Conservation (phyloP, 2,113 vertebrate species). For the Hystrix brachyura region DNA sequence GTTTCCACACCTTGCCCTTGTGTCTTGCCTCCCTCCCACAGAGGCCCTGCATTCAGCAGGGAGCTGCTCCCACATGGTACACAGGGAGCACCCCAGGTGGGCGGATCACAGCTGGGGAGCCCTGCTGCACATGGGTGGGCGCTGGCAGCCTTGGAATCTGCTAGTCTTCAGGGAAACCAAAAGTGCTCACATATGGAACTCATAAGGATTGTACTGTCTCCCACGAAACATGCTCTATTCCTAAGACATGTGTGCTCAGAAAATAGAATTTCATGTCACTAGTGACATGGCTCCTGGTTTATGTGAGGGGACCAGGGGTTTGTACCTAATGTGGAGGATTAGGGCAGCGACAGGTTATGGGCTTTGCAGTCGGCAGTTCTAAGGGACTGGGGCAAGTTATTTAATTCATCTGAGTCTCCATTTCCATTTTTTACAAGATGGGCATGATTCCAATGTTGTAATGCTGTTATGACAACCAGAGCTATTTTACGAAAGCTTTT, state of each 20-base stretch:
- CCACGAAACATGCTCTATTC: background rate
- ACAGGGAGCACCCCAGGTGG: background rate
- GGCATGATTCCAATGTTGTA: background rate
- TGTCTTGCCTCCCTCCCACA: background rate
- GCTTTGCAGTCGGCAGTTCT: background rate
- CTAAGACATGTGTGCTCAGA: background rate
- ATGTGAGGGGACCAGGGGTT: background rate
- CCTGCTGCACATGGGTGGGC: too few relatives aligned
- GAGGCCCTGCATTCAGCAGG: background rate
- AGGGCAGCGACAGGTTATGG: background rate
- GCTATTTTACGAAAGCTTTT: background rate
- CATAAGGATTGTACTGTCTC: background rate
- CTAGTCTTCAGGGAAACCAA: background rate
- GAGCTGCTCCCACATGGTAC: background rate
- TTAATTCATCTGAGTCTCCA: background rate
- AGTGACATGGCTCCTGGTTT: background rate
- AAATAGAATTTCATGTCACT: background rate
- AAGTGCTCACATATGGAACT: background rate
- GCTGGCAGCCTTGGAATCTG: background rate
- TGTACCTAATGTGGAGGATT: background rate
- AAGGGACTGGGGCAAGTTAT: background rate
- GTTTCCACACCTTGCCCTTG: background rate
- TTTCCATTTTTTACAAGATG: constrained; percentile 1
- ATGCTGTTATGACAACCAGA: constrained; percentile 8
- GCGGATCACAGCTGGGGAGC: background rate